Conservation (phyloP, 1,140 invertebrate species). For the Penaeus indicus region DNA sequence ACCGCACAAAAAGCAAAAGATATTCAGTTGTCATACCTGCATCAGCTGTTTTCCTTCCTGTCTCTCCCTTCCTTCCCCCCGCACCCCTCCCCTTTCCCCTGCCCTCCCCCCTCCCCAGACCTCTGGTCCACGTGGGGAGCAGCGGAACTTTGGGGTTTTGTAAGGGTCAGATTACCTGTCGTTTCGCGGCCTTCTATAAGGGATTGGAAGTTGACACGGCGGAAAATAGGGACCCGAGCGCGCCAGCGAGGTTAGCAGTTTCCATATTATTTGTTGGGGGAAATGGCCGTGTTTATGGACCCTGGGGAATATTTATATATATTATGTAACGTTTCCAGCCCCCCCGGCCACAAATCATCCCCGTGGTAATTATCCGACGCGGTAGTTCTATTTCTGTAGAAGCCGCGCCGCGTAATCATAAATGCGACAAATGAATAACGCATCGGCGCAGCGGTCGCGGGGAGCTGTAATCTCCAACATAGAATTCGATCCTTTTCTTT, state of each 20-base stretch:
- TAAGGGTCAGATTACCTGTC: conserved; percentile 47
- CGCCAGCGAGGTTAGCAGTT: conserved; percentile 11
- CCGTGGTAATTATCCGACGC: too few relatives aligned
- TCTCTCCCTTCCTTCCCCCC: too few relatives aligned
- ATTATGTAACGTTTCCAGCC: too few relatives aligned
- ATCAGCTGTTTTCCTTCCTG: too few relatives aligned
- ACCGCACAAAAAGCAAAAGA: too few relatives aligned
- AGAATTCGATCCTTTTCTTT: conserved; percentile 42
- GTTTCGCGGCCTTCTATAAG: conserved; percentile 47
- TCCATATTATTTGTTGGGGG: conserved; percentile 10
- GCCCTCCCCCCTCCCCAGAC: background rate
- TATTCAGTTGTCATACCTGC: too few relatives aligned
- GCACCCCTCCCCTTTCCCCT: too few relatives aligned
- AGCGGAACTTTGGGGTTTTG: conserved; percentile 38
- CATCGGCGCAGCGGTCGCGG: background rate
- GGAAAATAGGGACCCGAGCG: conserved; percentile 34
- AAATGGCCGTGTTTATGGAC: background rate
- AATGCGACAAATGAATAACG: too few relatives aligned
- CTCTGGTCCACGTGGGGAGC: conserved; percentile 25
- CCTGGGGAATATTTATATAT: too few relatives aligned
- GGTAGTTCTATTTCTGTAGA: too few relatives aligned
- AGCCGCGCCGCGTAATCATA: too few relatives aligned
- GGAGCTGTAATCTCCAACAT: background rate
- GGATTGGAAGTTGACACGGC: conserved; percentile 46
- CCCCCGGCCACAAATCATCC: too few relatives aligned